phyloP scores from a whole-genome alignment of 1,140 invertebrate species.

The Philopotamus ludificatus region DNA sequence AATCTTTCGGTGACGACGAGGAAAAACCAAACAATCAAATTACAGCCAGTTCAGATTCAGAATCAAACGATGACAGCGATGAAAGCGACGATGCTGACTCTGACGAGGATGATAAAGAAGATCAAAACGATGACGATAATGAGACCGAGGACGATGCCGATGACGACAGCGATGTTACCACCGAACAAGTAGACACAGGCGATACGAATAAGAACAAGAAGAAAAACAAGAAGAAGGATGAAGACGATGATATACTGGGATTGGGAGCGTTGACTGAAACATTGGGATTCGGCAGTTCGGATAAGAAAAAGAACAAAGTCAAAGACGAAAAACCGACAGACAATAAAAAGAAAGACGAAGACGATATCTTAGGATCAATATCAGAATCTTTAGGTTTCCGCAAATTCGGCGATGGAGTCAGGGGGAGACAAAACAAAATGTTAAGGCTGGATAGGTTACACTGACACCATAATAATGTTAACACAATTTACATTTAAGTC shows the following conservation, averaged over 20 bases:
- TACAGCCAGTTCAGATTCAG: constrained; percentile 30
- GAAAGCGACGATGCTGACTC: constrained; percentile 32
- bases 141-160: constrained; percentile 18
- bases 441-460: constrained; percentile 50
- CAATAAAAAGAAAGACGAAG: constrained; percentile 35
- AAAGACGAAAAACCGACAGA: constrained; percentile 23
- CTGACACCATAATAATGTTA: constrained; percentile 41
- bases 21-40: constrained; percentile 50
- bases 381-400: constrained; percentile 33
- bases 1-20: constrained; percentile 50
- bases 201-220: constrained; percentile 28
- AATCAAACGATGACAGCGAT: constrained; percentile 40
- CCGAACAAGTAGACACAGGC: constrained; percentile 42
- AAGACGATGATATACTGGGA: constrained; percentile 40
- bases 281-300: constrained; percentile 44
- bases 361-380: constrained; percentile 28
- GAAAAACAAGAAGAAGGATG: constrained; percentile 37
- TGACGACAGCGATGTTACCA: constrained; percentile 43
- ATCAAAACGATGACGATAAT: constrained; percentile 44
- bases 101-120: constrained; percentile 42
- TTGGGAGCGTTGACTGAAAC: constrained; percentile 43
- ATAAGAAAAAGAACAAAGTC: constrained; percentile 45
- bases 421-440: constrained; percentile 56
- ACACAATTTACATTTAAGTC: constrained; percentile 45
- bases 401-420: constrained; percentile 36